These are phyloP conservation scores for Eilema sororculum DNA, from an alignment of 2,888 invertebrate genomes.

Conservation along the genomic window DNA sequence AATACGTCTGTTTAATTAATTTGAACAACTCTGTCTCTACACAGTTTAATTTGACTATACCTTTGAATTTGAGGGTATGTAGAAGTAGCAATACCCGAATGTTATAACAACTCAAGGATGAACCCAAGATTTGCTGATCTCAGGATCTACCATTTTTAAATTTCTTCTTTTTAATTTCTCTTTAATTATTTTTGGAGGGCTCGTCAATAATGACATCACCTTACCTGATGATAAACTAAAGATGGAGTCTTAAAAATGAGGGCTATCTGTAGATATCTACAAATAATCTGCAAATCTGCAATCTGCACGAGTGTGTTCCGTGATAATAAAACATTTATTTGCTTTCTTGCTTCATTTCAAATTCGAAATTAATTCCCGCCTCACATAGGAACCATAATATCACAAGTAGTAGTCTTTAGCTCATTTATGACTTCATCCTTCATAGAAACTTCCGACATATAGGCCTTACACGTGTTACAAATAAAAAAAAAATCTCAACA, in stretches of 20 bases:
- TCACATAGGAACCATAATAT: too few relatives aligned
- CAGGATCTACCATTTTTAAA: neutral
- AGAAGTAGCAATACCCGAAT: neutral
- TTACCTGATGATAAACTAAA: too few relatives aligned
- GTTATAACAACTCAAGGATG: neutral
- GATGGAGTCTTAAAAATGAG: too few relatives aligned
- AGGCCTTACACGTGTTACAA: neutral
- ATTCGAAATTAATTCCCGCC: too few relatives aligned
- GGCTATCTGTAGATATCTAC: too few relatives aligned
- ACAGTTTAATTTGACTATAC: constrained; percentile 14
- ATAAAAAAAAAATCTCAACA: neutral
- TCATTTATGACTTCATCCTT: neutral
- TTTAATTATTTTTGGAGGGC: too few relatives aligned
- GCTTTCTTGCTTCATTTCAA: too few relatives aligned
- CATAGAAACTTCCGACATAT: neutral
- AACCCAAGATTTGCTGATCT: neutral
- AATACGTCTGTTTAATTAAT: constrained; percentile 13
- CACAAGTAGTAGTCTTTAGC: neutral
- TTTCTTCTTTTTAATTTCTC: too few relatives aligned
- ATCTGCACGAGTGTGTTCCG: too few relatives aligned
- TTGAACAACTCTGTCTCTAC: neutral
- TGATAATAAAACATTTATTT: too few relatives aligned
- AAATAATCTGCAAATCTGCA: too few relatives aligned
- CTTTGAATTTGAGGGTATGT: neutral
- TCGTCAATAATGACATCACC: too few relatives aligned